Evolutionary conservation across 2,113 vertebrate species (phyloP).

Genomic region (Ptilorrhoa leucosticta): DNA sequence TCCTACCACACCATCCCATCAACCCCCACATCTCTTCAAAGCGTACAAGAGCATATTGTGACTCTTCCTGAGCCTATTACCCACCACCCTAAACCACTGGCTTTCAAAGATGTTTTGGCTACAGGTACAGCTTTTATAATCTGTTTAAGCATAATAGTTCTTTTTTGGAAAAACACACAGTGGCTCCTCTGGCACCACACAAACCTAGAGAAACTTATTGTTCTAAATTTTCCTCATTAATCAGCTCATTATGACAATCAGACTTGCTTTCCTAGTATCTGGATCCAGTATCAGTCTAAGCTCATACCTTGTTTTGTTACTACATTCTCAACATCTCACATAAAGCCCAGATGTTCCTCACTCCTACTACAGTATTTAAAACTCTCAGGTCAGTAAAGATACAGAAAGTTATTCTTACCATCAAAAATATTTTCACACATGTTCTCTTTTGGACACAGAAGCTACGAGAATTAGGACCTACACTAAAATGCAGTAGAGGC

Average conservation of each 20-base stretch:
- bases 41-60: background rate
- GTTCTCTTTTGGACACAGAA: background rate
- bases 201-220: background rate
- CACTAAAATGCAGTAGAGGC: background rate
- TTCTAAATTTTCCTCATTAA: background rate
- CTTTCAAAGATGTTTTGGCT: background rate
- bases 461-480: background rate
- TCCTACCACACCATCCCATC: background rate
- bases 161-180: background rate
- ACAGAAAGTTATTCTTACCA: background rate
- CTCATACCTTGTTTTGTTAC: background rate
- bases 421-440: background rate
- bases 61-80: background rate
- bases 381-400: background rate
- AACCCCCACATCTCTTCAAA: background rate
- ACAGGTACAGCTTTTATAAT: background rate
- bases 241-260: background rate
- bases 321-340: background rate
- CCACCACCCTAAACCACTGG: background rate
- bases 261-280: background rate
- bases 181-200: background rate
- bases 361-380: background rate
- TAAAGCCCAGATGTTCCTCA: background rate
- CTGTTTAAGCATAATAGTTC: background rate
- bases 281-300: background rate